Evolutionary conservation across 2,113 vertebrate species (phyloP).

Genomic region (Edolisoma coerulescens): DNA sequence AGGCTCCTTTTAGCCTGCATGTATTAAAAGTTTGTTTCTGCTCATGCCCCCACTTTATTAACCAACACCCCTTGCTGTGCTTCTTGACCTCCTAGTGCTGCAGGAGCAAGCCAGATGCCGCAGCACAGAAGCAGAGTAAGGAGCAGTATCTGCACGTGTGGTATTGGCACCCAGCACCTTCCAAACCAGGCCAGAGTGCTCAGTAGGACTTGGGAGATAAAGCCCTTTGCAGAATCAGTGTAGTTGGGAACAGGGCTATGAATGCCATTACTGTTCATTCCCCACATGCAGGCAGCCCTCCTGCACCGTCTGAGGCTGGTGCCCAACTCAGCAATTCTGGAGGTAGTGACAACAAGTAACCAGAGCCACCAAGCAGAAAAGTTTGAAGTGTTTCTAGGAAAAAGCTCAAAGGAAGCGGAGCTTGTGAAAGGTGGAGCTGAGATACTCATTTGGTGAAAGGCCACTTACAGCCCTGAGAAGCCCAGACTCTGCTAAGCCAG

Average conservation of each 20-base stretch:
- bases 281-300: background rate
- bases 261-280: background rate
- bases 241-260: background rate
- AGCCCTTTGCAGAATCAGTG: background rate
- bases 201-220: background rate
- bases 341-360: background rate
- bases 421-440: background rate
- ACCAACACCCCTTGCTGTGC: background rate
- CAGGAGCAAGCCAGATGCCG: background rate
- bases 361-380: background rate
- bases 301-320: background rate
- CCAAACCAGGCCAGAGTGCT: background rate
- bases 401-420: background rate
- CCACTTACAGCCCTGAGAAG: background rate
- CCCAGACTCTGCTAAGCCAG: background rate
- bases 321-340: background rate
- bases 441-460: background rate
- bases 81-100: background rate
- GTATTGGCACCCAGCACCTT: background rate
- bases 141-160: background rate
- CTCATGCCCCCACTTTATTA: background rate
- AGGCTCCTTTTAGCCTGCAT: background rate
- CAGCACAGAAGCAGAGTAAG: background rate
- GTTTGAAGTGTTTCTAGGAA: background rate
- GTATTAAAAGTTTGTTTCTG: background rate